Base-by-base conservation (phyloP, 1,140 invertebrate genomes). In the Delia radicum region DNA sequence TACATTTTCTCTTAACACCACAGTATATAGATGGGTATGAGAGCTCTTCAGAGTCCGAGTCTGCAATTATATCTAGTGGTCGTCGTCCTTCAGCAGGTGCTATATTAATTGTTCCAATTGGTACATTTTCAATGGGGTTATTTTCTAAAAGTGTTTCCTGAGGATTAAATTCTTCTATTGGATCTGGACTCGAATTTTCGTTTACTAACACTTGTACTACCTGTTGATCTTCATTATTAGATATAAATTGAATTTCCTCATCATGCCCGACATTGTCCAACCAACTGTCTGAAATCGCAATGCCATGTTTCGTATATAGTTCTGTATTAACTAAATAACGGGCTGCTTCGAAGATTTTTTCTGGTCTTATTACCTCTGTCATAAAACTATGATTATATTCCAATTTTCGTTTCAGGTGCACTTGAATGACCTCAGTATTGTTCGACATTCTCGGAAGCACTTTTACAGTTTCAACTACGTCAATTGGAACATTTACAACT, bases 71-170 rank as follows among this genome's bases (percentile, higher is more conserved):
- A 46, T 67, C 74, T n/a, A 67, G 3, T 3, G 74, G 74, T 15
- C 74, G 3, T n/a, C 46, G 61, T 24, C 74, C 74, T 67, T 75
- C 62, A 3, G 62, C 74, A 24, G 74, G 63, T 15, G 74, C 74
- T 7, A 75, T 46, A 4, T 12, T 8, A 29, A 75, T 69, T 42
- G 0, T 7, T 26, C 67, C 8, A 3, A 67, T 3, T 67, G 28
- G 37, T 8, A 69, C 10, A 75, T 75, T 75, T 75, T 69, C 62
- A 7, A 75, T 13, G 5, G 74, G 74, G 10, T 10, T 27, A 48
- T 67, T 75, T 7, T 75, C 74, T 3, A 75, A 18, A 4, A 75
- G 15, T 4, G 74, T 75, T 67, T 75, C 33, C 27, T 75, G 61
- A 42, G 61, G 61, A 46, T 75, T 67, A 2, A 67, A 27, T 13